These are phyloP conservation scores for Dipodomys spectabilis DNA, from an alignment of 2,113 vertebrate species.

Conservation along the genomic window DNA sequence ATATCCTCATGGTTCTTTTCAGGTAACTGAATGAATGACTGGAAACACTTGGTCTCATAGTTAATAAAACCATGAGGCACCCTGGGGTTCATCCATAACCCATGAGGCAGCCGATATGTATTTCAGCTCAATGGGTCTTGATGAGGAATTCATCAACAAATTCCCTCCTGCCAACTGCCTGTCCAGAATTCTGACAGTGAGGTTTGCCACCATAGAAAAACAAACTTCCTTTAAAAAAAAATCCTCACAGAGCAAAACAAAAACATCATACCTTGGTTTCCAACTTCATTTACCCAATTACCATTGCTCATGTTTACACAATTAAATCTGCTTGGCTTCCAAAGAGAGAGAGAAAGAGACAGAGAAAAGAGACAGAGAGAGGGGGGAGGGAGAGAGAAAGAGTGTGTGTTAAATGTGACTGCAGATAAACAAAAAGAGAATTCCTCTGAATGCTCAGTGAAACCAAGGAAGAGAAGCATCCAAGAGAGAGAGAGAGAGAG, in stretches of 20 bases:
- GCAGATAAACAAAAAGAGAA: conserved; percentile 66
- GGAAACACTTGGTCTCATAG: neutral
- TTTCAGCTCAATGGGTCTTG: conserved; percentile 63
- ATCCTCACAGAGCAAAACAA: conserved; percentile 75
- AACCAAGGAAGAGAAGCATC: conserved; percentile 69
- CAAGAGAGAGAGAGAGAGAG: neutral
- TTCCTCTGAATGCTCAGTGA: conserved; percentile 61
- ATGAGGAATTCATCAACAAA: conserved; percentile 63
- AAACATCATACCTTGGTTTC: conserved; percentile 84
- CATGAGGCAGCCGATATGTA: neutral
- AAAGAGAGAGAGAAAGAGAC: conserved; percentile 20
- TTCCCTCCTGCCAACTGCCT: conserved; percentile 72
- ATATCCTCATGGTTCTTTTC: neutral
- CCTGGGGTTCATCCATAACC: conserved; percentile 5
- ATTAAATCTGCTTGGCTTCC: conserved; percentile 64
- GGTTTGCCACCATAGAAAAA: conserved; percentile 79
- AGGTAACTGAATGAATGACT: neutral
- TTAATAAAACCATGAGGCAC: neutral
- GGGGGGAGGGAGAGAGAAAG: conserved; percentile 6
- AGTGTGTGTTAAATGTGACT: conserved; percentile 70
- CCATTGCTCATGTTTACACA: conserved; percentile 79
- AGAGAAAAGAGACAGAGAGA: neutral
- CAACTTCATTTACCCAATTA: conserved; percentile 82
- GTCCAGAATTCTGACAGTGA: conserved; percentile 81
- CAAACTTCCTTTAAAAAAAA: conserved; percentile 58